Evolutionary conservation across 1,140 invertebrate genomes (phyloP), one percentile per base, ranked within the genome.

Genomic region (Parapsyche elsis): DNA sequence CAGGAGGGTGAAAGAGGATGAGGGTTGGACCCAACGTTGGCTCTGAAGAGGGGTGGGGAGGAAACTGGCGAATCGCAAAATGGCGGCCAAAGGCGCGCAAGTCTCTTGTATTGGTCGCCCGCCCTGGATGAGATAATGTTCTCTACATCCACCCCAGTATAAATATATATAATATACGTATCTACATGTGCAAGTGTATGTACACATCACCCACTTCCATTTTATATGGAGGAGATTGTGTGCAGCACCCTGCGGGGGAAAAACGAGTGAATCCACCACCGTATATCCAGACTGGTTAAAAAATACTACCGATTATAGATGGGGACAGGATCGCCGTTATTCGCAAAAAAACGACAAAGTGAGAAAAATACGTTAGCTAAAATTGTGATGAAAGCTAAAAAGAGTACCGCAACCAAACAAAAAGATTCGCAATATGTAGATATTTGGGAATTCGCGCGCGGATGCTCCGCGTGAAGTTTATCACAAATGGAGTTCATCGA

Each of bases 81-180:
- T 77, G 75, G 75, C 75, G 75, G 75, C 75, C 75, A 77, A 77
- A 77, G 75, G 75, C 75, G 75, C 75, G 57, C 75, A 77, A 77
- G 75, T 64, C 75, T 77, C 75, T 77, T 77, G 75, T 77, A 77
- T 77, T 77, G 75, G 75, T 77, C 75, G 74, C 74, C 53, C 75
- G 75, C 75, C 57, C 75, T 77, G 75, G 75, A 77, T 77, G 75
- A 77, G 75, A 77, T 77, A 77, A 77, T 77, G 75, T 77, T 77
- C 75, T 77, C 75, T 59, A 77, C 75, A 77, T 49, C 75, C 49
- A 77, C 53, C 75, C 10, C 75, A 38, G 26, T 26, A 64, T 64
- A 77, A 14, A 19, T 21, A 59, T 23, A 57, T 16, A 24, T n/a
- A n/a, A n/a, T 30, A 57, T 30, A 46, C 24, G 21, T 14, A 67